Percentiles rank a stretch among this genome's conserved stretches.
Conservation (phyloP, 2,888 invertebrate genomes). For the Pimpla rufipes region DNA sequence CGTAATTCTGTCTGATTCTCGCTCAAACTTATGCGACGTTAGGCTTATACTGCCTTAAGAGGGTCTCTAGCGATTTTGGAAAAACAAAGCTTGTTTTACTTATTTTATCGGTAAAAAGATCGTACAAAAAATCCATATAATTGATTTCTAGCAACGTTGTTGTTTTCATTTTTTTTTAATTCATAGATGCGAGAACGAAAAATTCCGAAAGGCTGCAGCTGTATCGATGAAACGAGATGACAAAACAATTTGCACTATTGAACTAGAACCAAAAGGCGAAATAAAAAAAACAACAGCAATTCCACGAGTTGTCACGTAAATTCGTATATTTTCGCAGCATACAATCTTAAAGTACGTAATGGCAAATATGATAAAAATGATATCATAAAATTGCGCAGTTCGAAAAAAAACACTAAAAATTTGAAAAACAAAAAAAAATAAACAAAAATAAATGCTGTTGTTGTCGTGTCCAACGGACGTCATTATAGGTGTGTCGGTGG, state of each 20-base stretch:
- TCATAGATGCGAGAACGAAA: no score
- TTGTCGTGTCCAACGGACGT: neutral
- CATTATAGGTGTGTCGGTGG: neutral
- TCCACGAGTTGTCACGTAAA: neutral
- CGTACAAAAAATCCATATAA: no score
- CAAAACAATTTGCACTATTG: neutral
- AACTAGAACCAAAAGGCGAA: neutral
- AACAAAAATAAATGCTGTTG: neutral
- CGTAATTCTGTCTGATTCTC: no score
- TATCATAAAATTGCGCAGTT: neutral
- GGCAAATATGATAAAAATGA: neutral
- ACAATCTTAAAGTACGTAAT: constrained; percentile 2
- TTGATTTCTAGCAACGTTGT: no score
- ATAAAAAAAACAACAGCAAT: neutral
- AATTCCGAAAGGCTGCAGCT: no score
- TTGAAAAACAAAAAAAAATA: neutral
- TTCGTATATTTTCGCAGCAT: neutral
- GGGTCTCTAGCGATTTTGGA: no score
- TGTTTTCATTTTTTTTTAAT: no score
- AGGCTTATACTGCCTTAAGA: no score
- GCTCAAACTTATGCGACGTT: no score
- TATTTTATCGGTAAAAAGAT: no score
- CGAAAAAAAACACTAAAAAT: neutral
- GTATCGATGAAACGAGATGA: neutral
- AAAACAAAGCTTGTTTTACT: no score